Conservation (phyloP, 2,797 vertebrate genomes). For the Spatula clypeata region DNA sequence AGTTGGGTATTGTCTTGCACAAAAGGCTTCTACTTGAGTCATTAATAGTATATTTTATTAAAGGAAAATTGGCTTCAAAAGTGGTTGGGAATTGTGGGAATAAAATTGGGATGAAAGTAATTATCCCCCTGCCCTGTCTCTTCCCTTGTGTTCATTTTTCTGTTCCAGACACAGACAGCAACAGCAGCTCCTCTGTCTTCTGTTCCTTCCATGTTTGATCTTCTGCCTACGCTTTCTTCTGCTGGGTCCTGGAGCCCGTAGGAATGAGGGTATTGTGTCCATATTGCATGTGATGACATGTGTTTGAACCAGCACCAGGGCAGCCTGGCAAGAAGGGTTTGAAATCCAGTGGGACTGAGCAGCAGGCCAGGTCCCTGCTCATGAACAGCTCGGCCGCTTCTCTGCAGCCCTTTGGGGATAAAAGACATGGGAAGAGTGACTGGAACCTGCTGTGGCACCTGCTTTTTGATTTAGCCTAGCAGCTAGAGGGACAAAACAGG, state of each 20-base stretch:
- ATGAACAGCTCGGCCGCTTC: neutral
- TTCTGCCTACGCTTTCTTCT: slow-evolving; percentile 82
- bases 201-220: slow-evolving; percentile 81
- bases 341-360: neutral
- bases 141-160: slow-evolving; percentile 74
- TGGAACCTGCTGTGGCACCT: slow-evolving; percentile 51
- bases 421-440: neutral
- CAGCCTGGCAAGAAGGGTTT: slow-evolving; percentile 37
- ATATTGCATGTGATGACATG: slow-evolving; percentile 67
- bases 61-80: slow-evolving; percentile 88
- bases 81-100: slow-evolving; percentile 85
- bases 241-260: slow-evolving; percentile 66
- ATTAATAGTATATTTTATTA: slow-evolving; percentile 87
- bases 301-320: slow-evolving; percentile 57
- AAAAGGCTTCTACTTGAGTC: slow-evolving; percentile 82
- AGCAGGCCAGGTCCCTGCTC: slow-evolving; percentile 15
- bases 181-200: slow-evolving; percentile 75
- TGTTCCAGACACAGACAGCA: slow-evolving; percentile 72
- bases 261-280: slow-evolving; percentile 79
- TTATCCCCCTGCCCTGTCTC: slow-evolving; percentile 79
- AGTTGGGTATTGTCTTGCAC: slow-evolving; percentile 81
- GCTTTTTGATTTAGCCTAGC: neutral
- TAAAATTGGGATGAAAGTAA: slow-evolving; percentile 85
- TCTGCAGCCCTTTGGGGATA: slow-evolving; percentile 16
- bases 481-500: neutral